Evolutionary conservation across 2,888 invertebrate genomes (phyloP).

Genomic region (Andrena bucephala): DNA sequence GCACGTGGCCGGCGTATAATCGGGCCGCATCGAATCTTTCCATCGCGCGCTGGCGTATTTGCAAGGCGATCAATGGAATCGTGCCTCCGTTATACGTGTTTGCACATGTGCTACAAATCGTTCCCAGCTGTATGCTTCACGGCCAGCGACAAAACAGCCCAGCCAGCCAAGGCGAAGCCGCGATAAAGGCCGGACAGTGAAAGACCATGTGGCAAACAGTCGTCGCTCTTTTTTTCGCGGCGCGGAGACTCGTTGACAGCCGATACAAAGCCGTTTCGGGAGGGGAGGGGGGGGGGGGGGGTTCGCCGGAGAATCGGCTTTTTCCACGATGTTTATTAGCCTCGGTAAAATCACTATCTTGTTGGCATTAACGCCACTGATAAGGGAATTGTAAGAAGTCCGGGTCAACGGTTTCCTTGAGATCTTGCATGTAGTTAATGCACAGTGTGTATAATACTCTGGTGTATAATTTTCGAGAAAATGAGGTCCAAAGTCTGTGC

Average conservation of each 20-base stretch:
- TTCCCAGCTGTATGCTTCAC: constrained; percentile 7
- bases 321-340: constrained; percentile 25
- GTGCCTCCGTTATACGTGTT: not conserved
- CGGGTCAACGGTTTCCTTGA: no score
- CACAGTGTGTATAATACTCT: no score
- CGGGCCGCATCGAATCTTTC: constrained; percentile 14
- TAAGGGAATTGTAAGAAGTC: no score
- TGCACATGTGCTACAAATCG: not conserved
- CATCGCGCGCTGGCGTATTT: constrained; percentile 1
- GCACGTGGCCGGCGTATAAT: not conserved
- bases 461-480: no score
- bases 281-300: not conserved
- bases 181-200: constrained; percentile 16
- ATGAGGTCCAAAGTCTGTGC: no score
- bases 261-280: not conserved
- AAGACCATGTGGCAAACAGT: constrained; percentile 9
- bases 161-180: constrained; percentile 12
- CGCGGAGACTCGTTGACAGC: constrained; percentile 1
- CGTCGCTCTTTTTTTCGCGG: not conserved
- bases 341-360: not conserved
- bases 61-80: constrained; percentile 19
- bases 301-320: not conserved
- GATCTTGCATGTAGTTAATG: no score
- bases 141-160: constrained; percentile 12
- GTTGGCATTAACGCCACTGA: no score